Conservation (phyloP, 30 jellyfish, hydroid and myxozoan genomes). For the Aurelia sp. region DNA sequence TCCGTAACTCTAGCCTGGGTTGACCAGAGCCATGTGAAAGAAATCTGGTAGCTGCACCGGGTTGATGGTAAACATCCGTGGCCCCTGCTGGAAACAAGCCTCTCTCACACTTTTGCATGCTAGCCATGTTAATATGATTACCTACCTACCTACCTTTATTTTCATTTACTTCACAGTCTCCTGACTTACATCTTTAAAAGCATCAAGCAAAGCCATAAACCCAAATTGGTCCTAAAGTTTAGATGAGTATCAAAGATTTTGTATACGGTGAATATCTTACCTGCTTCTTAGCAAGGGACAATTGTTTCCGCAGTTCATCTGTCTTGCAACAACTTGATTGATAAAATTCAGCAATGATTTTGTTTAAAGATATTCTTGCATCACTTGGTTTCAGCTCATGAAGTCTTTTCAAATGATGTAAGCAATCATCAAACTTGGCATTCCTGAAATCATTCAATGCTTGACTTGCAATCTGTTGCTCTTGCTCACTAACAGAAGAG, state of each 20-base stretch:
- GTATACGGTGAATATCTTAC: conserved; percentile 2
- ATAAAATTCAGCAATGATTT: conserved; percentile 81
- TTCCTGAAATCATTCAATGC: conserved; percentile 73
- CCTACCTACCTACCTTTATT: no score
- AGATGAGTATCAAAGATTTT: background rate
- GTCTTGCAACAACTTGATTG: conserved; percentile 84
- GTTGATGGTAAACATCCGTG: no score
- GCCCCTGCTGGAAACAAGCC: no score
- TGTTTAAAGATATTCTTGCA: conserved; percentile 82
- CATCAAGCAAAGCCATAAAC: background rate
- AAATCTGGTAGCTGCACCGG: no score
- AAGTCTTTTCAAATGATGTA: conserved; percentile 56
- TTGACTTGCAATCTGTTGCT: conserved; percentile 74
- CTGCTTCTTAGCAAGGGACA: conserved; percentile 81
- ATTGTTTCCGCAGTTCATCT: conserved; percentile 85
- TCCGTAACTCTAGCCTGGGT: no score
- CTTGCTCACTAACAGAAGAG: conserved; percentile 78
- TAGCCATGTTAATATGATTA: no score
- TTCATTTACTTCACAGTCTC: no score
- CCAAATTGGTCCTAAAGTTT: background rate
- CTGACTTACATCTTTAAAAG: no score
- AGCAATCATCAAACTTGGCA: conserved; percentile 76
- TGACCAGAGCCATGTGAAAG: no score
- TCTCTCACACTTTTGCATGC: no score
- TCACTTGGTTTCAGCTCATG: conserved; percentile 84